Evolutionary conservation across 2,888 invertebrate species (phyloP).

Genomic region (Pedicia rivosa): DNA sequence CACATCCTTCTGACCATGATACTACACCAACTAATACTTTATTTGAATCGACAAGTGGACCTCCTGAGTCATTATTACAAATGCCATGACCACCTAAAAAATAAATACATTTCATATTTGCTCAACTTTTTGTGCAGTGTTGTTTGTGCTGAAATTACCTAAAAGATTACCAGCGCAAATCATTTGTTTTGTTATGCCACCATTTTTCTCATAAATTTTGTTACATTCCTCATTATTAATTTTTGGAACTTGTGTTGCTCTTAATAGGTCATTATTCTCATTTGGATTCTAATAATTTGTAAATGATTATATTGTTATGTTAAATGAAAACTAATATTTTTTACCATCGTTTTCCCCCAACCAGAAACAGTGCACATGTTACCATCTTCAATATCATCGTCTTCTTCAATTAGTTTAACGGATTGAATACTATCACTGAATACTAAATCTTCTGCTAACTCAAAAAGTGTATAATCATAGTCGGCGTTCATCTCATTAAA

Average conservation of each 20-base stretch:
- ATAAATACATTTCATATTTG: too few relatives aligned
- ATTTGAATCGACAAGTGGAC: conserved; percentile 18
- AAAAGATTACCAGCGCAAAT: conserved; percentile 20
- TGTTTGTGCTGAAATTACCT: conserved; percentile 25
- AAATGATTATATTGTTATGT: too few relatives aligned
- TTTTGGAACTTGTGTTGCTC: conserved; percentile 20
- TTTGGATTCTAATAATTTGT: conserved; percentile 7
- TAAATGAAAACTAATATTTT: conserved; percentile 13
- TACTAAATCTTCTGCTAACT: conserved; percentile 19
- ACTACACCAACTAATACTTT: not conserved
- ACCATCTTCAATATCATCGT: conserved; percentile 17
- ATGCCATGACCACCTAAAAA: conserved; percentile 14
- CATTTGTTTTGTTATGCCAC: conserved; percentile 22
- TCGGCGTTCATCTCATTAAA: conserved; percentile 26
- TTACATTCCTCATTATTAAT: conserved; percentile 19
- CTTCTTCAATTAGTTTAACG: conserved; percentile 12
- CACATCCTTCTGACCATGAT: conserved; percentile 28
- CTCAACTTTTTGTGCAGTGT: too few relatives aligned
- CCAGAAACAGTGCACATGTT: conserved; percentile 22
- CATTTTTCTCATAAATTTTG: conserved; percentile 16
- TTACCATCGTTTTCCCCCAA: conserved; percentile 23
- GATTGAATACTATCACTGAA: conserved; percentile 18
- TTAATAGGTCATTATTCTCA: conserved; percentile 15
- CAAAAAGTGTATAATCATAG: conserved; percentile 29
- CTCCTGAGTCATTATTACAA: conserved; percentile 28